Evolutionary conservation across 2,113 vertebrate genomes (phyloP).

Genomic region (Nibea albiflora): DNA sequence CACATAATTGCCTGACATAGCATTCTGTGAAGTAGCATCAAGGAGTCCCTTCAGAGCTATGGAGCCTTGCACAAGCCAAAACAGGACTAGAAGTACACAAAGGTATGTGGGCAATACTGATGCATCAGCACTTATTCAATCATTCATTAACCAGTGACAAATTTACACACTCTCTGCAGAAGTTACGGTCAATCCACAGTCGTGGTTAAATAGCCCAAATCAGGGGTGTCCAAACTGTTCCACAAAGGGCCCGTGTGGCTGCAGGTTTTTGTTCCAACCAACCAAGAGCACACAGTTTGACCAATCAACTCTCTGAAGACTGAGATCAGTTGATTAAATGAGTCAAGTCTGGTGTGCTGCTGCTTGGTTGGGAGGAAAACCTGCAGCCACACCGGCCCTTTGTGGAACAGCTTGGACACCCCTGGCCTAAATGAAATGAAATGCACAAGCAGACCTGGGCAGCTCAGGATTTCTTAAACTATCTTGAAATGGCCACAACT

Average conservation of each 20-base stretch:
- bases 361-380: no score
- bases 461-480: background rate
- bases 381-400: no score
- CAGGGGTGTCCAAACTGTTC: no score
- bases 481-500: background rate
- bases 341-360: no score
- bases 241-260: no score
- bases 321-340: no score
- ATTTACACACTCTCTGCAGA: background rate
- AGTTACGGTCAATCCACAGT: slow-evolving; percentile 18
- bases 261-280: no score
- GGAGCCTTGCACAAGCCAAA: background rate
- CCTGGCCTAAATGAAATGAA: background rate
- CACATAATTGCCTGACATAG: background rate
- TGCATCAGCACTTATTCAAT: background rate
- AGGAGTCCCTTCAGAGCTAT: background rate
- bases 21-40: background rate
- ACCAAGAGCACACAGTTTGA: no score
- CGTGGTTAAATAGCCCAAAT: background rate
- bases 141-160: background rate
- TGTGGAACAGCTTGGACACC: no score
- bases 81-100: background rate
- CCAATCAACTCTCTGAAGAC: no score
- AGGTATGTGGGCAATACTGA: background rate
- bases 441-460: background rate